phyloP scores from a whole-genome alignment of 2,113 vertebrate species.

The Carettochelys insculpta region DNA sequence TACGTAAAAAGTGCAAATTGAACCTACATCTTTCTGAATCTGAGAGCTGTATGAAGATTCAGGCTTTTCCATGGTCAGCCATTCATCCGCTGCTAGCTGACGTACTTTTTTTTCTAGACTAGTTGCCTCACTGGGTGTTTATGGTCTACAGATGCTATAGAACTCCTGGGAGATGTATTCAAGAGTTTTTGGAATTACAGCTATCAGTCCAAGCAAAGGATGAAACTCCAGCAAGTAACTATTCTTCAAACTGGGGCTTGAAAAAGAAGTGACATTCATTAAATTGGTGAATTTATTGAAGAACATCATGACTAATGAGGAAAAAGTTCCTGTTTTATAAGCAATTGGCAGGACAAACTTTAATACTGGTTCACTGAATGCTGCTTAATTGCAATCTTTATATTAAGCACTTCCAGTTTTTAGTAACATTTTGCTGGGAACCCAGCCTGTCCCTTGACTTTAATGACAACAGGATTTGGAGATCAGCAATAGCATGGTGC shows the following conservation, averaged over 20 bases:
- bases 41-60: conserved; percentile 70
- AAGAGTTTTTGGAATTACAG: conserved; percentile 66
- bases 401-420: not conserved
- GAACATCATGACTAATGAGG: not conserved
- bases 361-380: not conserved
- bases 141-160: conserved; percentile 50
- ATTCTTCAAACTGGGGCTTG: conserved; percentile 74
- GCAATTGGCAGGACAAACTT: not conserved
- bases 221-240: conserved; percentile 80
- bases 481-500: not conserved
- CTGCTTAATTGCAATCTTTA: not conserved
- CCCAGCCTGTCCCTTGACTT: not conserved
- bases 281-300: not conserved
- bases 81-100: conserved; percentile 66
- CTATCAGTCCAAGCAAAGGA: conserved; percentile 74
- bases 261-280: not conserved
- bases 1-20: not conserved
- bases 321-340: not conserved
- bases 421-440: not conserved
- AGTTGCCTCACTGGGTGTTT: conserved; percentile 41
- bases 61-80: conserved; percentile 46
- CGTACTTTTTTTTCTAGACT: conserved; percentile 69
- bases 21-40: conserved; percentile 75
- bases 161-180: conserved; percentile 71
- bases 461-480: not conserved